Base-by-base conservation (phyloP, 2,113 vertebrate genomes). In the Perccottus glenii region DNA sequence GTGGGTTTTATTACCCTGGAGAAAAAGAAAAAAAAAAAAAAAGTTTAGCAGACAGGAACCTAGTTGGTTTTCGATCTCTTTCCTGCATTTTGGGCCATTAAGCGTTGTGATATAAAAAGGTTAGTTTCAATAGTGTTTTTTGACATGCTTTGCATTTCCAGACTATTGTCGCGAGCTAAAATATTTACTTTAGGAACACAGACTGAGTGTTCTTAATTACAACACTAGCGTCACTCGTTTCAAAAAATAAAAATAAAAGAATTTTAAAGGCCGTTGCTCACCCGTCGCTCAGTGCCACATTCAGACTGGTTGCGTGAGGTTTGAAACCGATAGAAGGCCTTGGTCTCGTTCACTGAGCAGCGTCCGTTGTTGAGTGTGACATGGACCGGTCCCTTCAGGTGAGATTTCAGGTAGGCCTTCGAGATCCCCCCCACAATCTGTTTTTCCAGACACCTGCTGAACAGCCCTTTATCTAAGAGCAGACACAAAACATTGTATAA, bases 1-100 rank as follows among this genome's bases (percentile, higher is more conserved):
- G 78, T 93, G 88, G 0, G 84, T 90, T 55, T 68, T 58, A 62
- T 92, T 93, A 10, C 84, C 64, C 92, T 92, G 55, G 2, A 60
- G 1, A 53, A 42, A n/a, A n/a, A n/a, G n/a, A n/a, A n/a, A n/a
- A n/a, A n/a, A n/a, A n/a, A n/a, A 3, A 76, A 40, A 62, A 3
- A 50, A 11, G 56, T 6, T 40, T 40, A 3, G 38, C 38, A 5
- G 38, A 40, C 38, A 1, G 19, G 19, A 27, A 27, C 19, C 3
- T 27, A 27, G 3, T 27, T 27, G 19, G 19, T 27, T 27, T 27
- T 27, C 1, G 19, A n/a, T n/a, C n/a, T n/a, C n/a, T n/a, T n/a
- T n/a, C n/a, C n/a, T n/a, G n/a, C n/a, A n/a, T n/a, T n/a, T n/a
- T n/a, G n/a, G n/a, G n/a, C n/a, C n/a, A n/a, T n/a, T 27, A 27